A percentile compares a stretch with the other conserved stretches of the same genome.
Evolutionary conservation across 2,797 vertebrate species (phyloP).

Genomic region (Pipistrellus pygmaeus): DNA sequence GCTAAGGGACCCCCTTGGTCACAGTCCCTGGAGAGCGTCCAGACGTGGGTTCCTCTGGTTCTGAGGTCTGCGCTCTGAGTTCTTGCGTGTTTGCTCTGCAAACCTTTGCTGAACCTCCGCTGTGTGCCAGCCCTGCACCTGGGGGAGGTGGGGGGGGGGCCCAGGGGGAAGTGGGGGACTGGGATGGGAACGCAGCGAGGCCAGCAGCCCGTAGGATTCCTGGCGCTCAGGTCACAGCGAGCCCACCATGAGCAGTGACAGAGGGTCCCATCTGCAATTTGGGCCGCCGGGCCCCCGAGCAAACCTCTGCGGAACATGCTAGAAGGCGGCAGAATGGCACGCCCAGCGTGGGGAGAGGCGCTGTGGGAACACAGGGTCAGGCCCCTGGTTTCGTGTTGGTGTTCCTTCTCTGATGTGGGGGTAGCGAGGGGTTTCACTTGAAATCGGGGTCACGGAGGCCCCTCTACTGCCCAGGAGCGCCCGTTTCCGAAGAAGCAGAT

Average conservation of each 20-base stretch:
- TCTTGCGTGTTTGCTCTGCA: accelerated
- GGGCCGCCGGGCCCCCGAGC: neutral
- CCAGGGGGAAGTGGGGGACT: neutral
- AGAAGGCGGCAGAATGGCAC: neutral
- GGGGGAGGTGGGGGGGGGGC: too few species aligned
- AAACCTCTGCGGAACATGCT: neutral
- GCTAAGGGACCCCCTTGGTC: neutral
- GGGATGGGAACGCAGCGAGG: accelerated
- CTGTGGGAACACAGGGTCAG: neutral
- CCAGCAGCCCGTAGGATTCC: accelerated
- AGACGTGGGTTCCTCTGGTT: too few species aligned
- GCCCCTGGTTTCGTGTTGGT: accelerated
- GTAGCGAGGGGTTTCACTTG: neutral
- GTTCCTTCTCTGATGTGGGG: neutral
- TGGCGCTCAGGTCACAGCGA: accelerated
- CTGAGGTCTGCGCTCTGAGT: neutral
- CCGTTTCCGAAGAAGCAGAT: neutral
- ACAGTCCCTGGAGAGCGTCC: neutral
- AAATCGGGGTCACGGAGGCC: neutral
- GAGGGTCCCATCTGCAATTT: neutral
- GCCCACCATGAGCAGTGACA: neutral
- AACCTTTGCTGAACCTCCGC: neutral
- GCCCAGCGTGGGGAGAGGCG: accelerated
- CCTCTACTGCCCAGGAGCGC: accelerated
- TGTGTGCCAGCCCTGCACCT: accelerated